Percentiles rank a stretch among this genome's conserved stretches.
Evolutionary conservation across 2,113 vertebrate species (phyloP).

Genomic region (Megalops atlanticus): DNA sequence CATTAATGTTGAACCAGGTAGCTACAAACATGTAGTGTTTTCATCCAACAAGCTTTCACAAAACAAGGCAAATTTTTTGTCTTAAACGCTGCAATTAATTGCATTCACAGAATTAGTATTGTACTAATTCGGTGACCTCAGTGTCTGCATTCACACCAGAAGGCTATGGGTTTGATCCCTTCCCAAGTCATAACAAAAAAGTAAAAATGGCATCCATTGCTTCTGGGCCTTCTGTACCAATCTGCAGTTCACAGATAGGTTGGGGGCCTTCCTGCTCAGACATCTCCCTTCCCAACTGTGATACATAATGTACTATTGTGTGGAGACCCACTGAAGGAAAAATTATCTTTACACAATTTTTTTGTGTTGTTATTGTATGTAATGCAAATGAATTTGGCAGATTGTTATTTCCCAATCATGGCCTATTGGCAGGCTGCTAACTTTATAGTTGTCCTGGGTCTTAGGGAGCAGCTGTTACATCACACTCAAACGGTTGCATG

Average conservation of each 20-base stretch:
- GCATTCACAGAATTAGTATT: neutral
- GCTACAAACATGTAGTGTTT: no score
- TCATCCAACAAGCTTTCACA: no score
- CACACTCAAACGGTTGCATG: neutral
- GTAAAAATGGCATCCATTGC: neutral
- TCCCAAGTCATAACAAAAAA: neutral
- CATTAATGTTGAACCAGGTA: no score
- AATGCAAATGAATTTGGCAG: neutral
- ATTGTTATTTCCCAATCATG: conserved; percentile 21
- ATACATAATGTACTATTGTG: neutral
- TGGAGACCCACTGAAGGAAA: neutral
- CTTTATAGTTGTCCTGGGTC: neutral
- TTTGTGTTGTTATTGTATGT: neutral
- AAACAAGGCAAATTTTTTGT: no score
- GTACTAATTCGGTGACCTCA: no score
- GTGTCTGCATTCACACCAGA: no score
- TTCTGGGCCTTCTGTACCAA: neutral
- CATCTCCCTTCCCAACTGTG: neutral
- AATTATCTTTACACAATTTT: neutral
- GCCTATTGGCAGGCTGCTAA: neutral
- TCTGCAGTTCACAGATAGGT: neutral
- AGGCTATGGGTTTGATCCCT: neutral
- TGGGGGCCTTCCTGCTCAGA: neutral
- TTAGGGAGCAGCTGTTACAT: neutral
- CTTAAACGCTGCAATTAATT: neutral